Percentiles rank a stretch among this genome's conserved stretches.
Conservation (phyloP, 1,140 invertebrate genomes). For the Venustaconcha ellipsiformis region DNA sequence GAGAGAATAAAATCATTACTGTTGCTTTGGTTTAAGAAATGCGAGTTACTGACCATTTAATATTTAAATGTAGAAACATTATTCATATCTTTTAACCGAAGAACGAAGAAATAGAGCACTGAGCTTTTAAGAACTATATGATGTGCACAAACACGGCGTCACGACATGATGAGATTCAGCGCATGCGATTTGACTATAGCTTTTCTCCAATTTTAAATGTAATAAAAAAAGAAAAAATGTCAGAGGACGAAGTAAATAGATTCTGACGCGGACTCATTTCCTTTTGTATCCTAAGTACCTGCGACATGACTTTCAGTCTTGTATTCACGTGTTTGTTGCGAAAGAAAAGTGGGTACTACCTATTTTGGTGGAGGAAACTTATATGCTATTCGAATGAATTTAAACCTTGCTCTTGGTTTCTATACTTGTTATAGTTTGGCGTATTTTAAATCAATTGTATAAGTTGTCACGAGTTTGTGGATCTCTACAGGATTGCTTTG, state of each 20-base stretch:
- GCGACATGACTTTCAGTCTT: not conserved
- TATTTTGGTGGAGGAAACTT: not conserved
- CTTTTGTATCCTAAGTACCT: no score
- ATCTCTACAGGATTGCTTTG: conserved; percentile 10
- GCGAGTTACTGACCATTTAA: no score
- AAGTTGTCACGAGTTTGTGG: not conserved
- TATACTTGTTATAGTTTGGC: not conserved
- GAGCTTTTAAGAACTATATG: conserved; percentile 18
- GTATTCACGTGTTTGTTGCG: not conserved
- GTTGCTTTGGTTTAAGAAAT: not conserved
- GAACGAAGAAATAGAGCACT: conserved; percentile 16
- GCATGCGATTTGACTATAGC: no score
- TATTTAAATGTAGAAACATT: not conserved
- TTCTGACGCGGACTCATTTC: no score
- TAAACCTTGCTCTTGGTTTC: not conserved
- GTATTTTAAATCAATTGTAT: not conserved
- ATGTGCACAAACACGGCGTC: not conserved
- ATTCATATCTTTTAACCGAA: not conserved
- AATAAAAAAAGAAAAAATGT: no score
- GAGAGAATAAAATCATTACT: conserved; percentile 1
- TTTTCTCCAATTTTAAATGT: no score
- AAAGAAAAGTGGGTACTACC: not conserved
- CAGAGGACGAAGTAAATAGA: no score
- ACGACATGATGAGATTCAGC: no score
- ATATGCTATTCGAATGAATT: not conserved